phyloP scores from a whole-genome alignment of 2,888 invertebrate species.

The Cryptocephalus moraei region DNA sequence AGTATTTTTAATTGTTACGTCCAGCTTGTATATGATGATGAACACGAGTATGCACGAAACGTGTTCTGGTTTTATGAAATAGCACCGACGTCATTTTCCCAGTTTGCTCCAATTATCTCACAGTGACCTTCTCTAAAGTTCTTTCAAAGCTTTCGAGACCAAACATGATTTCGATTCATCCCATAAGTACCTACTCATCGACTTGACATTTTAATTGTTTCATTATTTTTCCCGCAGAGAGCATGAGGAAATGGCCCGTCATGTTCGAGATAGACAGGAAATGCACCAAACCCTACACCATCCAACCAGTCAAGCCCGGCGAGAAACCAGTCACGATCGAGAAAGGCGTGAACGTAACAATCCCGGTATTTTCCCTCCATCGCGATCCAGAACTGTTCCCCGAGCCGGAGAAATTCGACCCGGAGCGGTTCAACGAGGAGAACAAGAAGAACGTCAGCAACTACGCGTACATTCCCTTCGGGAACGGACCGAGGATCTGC shows the following conservation, averaged over 20 bases:
- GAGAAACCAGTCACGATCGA: conserved; percentile 29
- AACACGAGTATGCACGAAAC: too few species aligned
- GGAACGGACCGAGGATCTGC: conserved; percentile 37
- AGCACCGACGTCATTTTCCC: too few species aligned
- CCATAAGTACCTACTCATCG: too few species aligned
- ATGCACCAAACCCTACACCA: conserved; percentile 44
- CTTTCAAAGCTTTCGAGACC: too few species aligned
- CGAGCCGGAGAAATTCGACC: conserved; percentile 43
- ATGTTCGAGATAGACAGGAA: conserved; percentile 43
- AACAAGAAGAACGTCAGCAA: conserved; percentile 42
- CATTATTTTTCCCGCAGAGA: conserved; percentile 33
- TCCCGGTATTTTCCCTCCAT: conserved; percentile 44
- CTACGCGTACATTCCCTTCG: conserved; percentile 45
- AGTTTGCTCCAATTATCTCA: too few species aligned
- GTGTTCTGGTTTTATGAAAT: too few species aligned
- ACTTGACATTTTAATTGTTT: too few species aligned
- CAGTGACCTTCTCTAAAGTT: too few species aligned
- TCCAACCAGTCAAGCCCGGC: conserved; percentile 40
- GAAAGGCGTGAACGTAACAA: conserved; percentile 39
- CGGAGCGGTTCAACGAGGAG: conserved; percentile 47
- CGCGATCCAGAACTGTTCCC: conserved; percentile 46
- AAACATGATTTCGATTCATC: too few species aligned
- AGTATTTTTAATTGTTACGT: too few species aligned
- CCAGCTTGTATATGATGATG: too few species aligned
- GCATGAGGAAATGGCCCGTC: conserved; percentile 48